Base-by-base conservation (phyloP, 1,140 invertebrate species). In the Drosophila sechellia region DNA sequence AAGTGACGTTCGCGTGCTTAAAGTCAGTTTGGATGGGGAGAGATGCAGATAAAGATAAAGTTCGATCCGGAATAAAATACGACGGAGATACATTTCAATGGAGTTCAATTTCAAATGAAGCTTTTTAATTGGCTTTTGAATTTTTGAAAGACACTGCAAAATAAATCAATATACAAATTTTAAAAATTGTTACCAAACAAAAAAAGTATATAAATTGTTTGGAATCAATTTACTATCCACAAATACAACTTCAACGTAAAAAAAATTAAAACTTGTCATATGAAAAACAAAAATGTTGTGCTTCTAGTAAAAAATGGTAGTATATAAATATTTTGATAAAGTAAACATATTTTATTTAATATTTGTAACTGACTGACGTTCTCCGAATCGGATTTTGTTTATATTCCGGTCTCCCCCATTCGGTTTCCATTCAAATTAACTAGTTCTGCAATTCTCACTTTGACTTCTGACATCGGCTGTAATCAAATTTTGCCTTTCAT, bases 401-500 rank as follows among this genome's bases (percentile, higher is more conserved):
- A 31, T 59, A 20, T 22, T 34, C 45, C 13, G 45, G 11, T 39
- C 10, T 31, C n/a, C 15, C 35, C 31, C 17, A 31, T 52, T 59
- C 35, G 48, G 42, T 37, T 46, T 58, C 49, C 54, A 55, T 73
- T 60, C 49, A 76, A 58, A 68, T 68, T 52, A 53, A 50, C 74
- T 52, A 43, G 59, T 64, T 53, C 60, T 64, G 74, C 71, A 71
- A 60, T 87, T 87, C 70, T 46, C 75, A 72, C 57, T 58, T 39
- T 57, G 60, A 66, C 74, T 69, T 69, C 52, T 50, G 68, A 71
- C 68, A 71, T 57, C 65, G 43, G 49, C 43, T 48, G 57, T 79
- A 83, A 86, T 87, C 81, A 81, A 81, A 83, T 87, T 63, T 73
- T 53, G 72, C 58, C 70, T 57, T 86, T 78, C 57, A 78, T 79